These are phyloP conservation scores for Eublepharis macularius DNA, from an alignment of 2,113 vertebrate genomes.

Conservation along the genomic window DNA sequence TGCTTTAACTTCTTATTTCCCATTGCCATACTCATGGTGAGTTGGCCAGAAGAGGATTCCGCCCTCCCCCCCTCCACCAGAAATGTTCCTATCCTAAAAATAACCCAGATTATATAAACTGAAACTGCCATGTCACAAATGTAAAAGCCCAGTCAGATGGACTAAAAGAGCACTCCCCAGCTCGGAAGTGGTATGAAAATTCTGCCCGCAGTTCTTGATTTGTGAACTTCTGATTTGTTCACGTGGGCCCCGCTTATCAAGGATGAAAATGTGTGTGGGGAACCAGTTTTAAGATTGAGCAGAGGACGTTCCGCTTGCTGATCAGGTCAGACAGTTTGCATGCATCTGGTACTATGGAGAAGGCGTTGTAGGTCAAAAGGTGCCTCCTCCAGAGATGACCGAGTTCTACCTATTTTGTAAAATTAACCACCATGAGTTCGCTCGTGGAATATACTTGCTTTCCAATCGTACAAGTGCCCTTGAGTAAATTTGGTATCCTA, in stretches of 20 bases:
- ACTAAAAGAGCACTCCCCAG: no score
- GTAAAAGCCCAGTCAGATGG: no score
- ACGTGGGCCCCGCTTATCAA: no score
- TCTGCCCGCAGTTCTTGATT: no score
- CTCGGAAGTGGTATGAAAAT: no score
- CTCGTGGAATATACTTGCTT: neutral
- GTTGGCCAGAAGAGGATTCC: no score
- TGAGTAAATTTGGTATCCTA: neutral
- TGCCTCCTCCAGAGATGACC: neutral
- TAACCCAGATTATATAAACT: no score
- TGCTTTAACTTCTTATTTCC: no score
- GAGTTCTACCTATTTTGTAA: neutral
- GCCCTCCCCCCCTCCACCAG: no score
- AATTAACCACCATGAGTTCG: neutral
- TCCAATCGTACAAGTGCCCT: neutral
- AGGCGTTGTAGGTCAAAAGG: neutral
- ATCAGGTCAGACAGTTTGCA: neutral
- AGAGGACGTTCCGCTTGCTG: neutral
- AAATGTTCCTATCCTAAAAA: no score
- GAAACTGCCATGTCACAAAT: no score
- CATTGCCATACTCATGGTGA: no score
- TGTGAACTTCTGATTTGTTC: neutral
- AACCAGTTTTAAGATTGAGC: neutral
- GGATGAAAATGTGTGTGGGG: neutral
- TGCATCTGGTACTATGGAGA: neutral